These are phyloP conservation scores for Eospalax fontanierii DNA, from an alignment of 2,797 vertebrate genomes.

Conservation along the genomic window DNA sequence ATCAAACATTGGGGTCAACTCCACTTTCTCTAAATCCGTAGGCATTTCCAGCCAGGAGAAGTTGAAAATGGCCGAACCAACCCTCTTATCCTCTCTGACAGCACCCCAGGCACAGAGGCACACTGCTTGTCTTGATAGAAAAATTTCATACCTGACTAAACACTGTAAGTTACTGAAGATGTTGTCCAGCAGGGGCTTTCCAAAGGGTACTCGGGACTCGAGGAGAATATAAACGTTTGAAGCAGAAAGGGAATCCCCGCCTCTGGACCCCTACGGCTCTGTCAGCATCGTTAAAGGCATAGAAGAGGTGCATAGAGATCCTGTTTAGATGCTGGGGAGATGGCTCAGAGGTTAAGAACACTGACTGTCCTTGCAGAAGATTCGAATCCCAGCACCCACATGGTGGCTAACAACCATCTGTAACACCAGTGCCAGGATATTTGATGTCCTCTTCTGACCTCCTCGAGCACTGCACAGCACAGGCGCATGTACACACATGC, in stretches of 20 bases:
- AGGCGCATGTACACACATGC: no score
- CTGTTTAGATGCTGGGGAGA: no score
- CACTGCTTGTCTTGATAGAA: background rate
- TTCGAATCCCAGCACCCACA: no score
- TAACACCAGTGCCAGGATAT: no score
- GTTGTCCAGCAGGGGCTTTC: background rate
- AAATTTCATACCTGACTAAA: background rate
- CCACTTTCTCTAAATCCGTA: background rate
- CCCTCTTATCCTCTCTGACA: background rate
- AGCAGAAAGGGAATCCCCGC: background rate
- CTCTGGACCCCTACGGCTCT: no score
- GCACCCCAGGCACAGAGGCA: background rate
- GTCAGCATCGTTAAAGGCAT: no score
- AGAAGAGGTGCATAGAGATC: background rate
- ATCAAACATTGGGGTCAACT: background rate
- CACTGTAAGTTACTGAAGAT: background rate
- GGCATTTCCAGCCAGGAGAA: constrained; percentile 23
- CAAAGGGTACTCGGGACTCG: constrained; percentile 9
- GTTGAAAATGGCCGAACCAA: constrained; percentile 26
- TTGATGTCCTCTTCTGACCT: no score
- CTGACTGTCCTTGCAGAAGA: no score
- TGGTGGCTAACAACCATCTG: no score
- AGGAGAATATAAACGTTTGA: background rate
- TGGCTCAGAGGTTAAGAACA: no score
- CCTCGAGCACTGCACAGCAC: no score